These are phyloP conservation scores for Pelosia muscerda DNA, from an alignment of 2,888 invertebrate species.

Conservation along the genomic window DNA sequence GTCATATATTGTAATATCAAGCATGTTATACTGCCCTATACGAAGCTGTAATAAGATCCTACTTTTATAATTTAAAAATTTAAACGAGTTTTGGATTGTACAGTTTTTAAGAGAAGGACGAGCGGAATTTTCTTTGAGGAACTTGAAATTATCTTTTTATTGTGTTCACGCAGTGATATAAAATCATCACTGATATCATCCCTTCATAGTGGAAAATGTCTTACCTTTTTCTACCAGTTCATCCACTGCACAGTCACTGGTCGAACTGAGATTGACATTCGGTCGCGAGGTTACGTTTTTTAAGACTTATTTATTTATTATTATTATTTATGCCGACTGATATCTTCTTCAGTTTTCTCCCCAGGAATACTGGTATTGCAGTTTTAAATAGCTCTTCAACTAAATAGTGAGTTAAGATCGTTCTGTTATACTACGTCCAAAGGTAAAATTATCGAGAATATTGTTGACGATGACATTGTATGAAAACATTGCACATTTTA, in stretches of 20 bases:
- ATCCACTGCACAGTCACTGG: not conserved
- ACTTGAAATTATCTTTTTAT: not conserved
- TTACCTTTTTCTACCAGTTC: not conserved
- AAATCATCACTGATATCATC: no score
- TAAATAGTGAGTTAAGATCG: not conserved
- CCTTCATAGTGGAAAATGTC: not conserved
- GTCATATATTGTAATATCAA: constrained; percentile 6
- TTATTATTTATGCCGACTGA: no score
- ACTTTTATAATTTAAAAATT: not conserved
- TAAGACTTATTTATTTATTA: not conserved
- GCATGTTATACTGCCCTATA: not conserved
- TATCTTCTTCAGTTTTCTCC: not conserved
- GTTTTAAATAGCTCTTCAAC: constrained; percentile 2
- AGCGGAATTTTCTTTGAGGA: not conserved
- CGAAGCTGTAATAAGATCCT: not conserved
- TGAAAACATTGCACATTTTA: constrained; percentile 69
- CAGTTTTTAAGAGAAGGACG: not conserved
- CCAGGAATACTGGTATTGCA: not conserved
- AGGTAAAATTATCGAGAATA: constrained; percentile 53
- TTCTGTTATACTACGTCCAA: not conserved
- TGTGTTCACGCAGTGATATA: not conserved
- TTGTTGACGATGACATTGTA: constrained; percentile 66
- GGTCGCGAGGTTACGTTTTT: no score
- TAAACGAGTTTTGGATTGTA: not conserved
- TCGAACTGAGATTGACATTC: no score